A percentile compares a stretch with the other conserved stretches of the same genome.
phyloP scores from a whole-genome alignment of 2,888 invertebrate genomes.

The Megamerina dolium region DNA sequence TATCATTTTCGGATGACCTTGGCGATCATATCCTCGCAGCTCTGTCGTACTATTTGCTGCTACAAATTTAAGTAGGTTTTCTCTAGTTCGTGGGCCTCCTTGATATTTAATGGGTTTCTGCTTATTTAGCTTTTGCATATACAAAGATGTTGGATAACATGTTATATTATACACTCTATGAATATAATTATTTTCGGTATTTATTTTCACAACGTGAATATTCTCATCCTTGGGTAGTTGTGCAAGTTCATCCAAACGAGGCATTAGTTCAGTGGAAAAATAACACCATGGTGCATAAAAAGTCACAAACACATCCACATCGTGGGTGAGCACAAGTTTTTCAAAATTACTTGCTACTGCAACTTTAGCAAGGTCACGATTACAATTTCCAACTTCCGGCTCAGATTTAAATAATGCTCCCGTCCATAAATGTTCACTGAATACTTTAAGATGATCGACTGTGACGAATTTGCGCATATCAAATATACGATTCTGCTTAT shows the following conservation, averaged over 20 bases:
- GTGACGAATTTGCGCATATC: no score
- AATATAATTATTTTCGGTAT: constrained; percentile 17
- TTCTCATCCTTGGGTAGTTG: constrained; percentile 17
- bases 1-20: constrained; percentile 5
- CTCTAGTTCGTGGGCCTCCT: neutral
- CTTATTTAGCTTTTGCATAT: constrained; percentile 15
- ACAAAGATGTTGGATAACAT: constrained; percentile 15
- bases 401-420: constrained; percentile 12
- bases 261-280: constrained; percentile 3
- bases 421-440: constrained; percentile 19
- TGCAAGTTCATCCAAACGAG: constrained; percentile 16
- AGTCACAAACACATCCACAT: constrained; percentile 16
- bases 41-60: constrained; percentile 15
- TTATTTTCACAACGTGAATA: constrained; percentile 23
- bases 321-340: constrained; percentile 18
- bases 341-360: constrained; percentile 19
- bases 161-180: constrained; percentile 20
- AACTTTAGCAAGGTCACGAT: constrained; percentile 15
- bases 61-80: constrained; percentile 18
- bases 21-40: constrained; percentile 17
- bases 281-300: constrained; percentile 16
- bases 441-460: constrained; percentile 11
- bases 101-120: constrained; percentile 15
- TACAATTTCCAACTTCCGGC: constrained; percentile 1
- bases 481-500: no score